phyloP scores from a whole-genome alignment of 1,140 invertebrate species.

The Anastatus disparis region DNA sequence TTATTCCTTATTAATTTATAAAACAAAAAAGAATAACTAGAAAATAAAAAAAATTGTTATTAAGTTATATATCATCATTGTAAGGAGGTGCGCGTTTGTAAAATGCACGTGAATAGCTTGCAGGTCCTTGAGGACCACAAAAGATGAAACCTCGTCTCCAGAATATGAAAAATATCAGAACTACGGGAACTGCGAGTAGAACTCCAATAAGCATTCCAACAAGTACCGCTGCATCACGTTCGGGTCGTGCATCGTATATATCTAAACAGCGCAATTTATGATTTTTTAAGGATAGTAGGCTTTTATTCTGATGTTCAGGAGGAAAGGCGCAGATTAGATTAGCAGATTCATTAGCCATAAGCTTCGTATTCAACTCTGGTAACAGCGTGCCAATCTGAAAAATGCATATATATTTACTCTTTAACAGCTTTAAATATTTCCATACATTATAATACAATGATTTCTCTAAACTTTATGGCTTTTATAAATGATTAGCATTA shows the following conservation, averaged over 20 bases:
- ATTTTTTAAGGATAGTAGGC: constrained; percentile 45
- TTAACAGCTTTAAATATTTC: too few species aligned
- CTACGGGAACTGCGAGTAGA: constrained; percentile 73
- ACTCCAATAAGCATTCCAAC: constrained; percentile 75
- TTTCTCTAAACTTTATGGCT: too few species aligned
- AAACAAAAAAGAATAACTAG: too few species aligned
- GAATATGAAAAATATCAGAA: constrained; percentile 71
- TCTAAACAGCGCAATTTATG: constrained; percentile 71
- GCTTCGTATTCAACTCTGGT: constrained; percentile 66
- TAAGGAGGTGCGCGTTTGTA: constrained; percentile 73
- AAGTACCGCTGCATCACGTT: constrained; percentile 74
- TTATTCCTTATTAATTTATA: too few species aligned
- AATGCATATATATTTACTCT: too few species aligned
- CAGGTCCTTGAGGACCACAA: constrained; percentile 66
- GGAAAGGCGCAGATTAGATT: constrained; percentile 52
- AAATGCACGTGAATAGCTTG: constrained; percentile 73
- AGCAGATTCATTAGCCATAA: constrained; percentile 47
- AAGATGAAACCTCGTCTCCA: constrained; percentile 72
- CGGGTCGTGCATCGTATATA: constrained; percentile 70
- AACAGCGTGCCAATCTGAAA: constrained; percentile 67
- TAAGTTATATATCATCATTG: constrained; percentile 62
- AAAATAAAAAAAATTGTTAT: too few species aligned
- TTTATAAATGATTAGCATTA: too few species aligned
- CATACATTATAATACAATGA: too few species aligned
- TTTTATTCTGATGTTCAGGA: constrained; percentile 51